These are phyloP conservation scores for Microvelia longipes DNA, from an alignment of 1,140 invertebrate genomes.

Conservation along the genomic window DNA sequence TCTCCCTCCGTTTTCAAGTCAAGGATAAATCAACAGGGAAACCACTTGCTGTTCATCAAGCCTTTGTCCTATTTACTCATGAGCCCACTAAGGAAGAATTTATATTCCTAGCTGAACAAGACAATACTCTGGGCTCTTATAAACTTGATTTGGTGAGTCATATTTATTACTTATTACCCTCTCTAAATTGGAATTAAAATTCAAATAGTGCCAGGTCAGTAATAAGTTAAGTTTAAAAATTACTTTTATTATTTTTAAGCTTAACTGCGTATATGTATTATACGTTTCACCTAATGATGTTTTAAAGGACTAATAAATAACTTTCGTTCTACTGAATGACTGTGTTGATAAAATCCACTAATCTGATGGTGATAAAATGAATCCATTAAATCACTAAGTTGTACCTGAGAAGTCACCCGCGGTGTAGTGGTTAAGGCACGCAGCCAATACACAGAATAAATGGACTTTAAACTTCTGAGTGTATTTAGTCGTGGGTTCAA, in stretches of 20 bases:
- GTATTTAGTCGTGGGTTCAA: too few species aligned
- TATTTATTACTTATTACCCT: too few species aligned
- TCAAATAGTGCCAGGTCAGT: too few species aligned
- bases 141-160: conserved; percentile 78
- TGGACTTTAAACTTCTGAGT: too few species aligned
- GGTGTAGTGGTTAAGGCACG: too few species aligned
- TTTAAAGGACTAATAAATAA: neutral
- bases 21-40: conserved; percentile 53
- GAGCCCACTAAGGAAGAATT: conserved; percentile 58
- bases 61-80: conserved; percentile 67
- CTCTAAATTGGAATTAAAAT: too few species aligned
- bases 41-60: conserved; percentile 70
- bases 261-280: too few species aligned
- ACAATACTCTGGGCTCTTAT: conserved; percentile 54
- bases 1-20: conserved; percentile 66
- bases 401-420: too few species aligned
- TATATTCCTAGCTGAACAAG: conserved; percentile 84
- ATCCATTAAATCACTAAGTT: too few species aligned
- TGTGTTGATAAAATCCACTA: neutral
- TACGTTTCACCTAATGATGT: neutral
- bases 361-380: neutral
- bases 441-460: too few species aligned
- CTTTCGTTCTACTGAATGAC: neutral
- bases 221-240: too few species aligned
- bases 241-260: too few species aligned